These are phyloP conservation scores for Tribolium madens DNA, from an alignment of 1,140 invertebrate species.

Conservation along the genomic window DNA sequence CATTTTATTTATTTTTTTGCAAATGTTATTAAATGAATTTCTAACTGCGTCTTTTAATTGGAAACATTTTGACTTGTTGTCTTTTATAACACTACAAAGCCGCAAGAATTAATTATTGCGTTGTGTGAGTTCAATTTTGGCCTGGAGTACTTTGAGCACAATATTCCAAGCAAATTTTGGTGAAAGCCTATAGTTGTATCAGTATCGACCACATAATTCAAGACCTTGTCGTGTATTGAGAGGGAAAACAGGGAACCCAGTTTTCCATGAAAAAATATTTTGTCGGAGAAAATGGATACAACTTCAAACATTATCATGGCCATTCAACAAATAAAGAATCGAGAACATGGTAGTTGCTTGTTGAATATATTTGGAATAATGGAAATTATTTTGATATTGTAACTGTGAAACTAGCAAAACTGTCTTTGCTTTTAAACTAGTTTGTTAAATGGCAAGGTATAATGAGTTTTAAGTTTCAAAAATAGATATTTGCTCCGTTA, in stretches of 20 bases:
- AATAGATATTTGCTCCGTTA: too few species aligned
- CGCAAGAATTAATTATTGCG: background rate
- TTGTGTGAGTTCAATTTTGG: background rate
- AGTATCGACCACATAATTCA: conserved; percentile 15
- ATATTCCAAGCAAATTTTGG: conserved; percentile 2
- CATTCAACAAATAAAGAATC: background rate
- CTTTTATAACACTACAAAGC: background rate
- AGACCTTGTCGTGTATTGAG: conserved; percentile 13
- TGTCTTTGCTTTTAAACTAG: too few species aligned
- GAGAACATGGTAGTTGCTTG: background rate
- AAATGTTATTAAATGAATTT: too few species aligned
- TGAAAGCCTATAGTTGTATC: conserved; percentile 24
- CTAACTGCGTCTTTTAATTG: too few species aligned
- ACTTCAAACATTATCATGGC: background rate
- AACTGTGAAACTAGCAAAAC: too few species aligned
- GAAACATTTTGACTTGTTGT: too few species aligned
- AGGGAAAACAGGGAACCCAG: conserved; percentile 1
- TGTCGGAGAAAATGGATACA: background rate
- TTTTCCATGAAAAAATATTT: background rate
- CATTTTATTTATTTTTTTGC: too few species aligned
- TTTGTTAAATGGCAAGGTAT: too few species aligned
- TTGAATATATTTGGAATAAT: conserved; percentile 9
- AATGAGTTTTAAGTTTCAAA: too few species aligned
- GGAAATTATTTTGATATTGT: background rate
- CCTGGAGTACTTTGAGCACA: background rate